These are phyloP conservation scores for Beris morrisii DNA, from an alignment of 2,888 invertebrate genomes.

Conservation along the genomic window DNA sequence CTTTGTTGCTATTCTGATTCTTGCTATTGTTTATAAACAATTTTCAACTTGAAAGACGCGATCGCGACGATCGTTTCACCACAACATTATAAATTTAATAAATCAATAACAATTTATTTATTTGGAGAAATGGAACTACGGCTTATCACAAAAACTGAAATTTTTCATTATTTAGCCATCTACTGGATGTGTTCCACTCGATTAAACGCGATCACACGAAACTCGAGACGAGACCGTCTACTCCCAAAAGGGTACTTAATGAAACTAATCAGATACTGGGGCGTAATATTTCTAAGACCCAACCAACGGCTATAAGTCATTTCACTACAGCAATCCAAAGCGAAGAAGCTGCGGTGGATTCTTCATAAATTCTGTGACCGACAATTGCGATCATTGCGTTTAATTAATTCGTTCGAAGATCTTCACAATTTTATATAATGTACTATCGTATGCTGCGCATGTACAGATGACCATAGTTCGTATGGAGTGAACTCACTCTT, in stretches of 20 bases:
- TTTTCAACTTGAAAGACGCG: too few relatives aligned
- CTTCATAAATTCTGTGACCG: conserved; percentile 34
- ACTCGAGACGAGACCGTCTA: conserved; percentile 7
- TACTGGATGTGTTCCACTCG: not conserved
- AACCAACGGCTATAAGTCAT: conserved; percentile 24
- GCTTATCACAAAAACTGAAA: not conserved
- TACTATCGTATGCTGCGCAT: too few relatives aligned
- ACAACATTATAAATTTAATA: too few relatives aligned
- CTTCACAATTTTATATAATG: conserved; percentile 40
- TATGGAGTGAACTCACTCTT: too few relatives aligned
- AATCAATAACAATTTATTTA: too few relatives aligned
- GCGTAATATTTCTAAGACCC: conserved; percentile 21
- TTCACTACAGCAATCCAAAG: conserved; percentile 8
- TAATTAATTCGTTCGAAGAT: conserved; percentile 57
- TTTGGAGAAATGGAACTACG: too few relatives aligned
- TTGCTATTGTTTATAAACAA: too few relatives aligned
- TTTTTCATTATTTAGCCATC: not conserved
- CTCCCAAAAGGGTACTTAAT: conserved; percentile 32
- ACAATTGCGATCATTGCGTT: conserved; percentile 56
- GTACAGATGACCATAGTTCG: too few relatives aligned
- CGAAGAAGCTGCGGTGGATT: too few relatives aligned
- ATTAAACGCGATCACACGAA: not conserved
- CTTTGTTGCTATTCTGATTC: too few relatives aligned
- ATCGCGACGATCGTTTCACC: too few relatives aligned
- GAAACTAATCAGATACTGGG: conserved; percentile 35